These are phyloP conservation scores for Lepisosteus osseus DNA, from an alignment of 2,113 vertebrate species.

Conservation along the genomic window DNA sequence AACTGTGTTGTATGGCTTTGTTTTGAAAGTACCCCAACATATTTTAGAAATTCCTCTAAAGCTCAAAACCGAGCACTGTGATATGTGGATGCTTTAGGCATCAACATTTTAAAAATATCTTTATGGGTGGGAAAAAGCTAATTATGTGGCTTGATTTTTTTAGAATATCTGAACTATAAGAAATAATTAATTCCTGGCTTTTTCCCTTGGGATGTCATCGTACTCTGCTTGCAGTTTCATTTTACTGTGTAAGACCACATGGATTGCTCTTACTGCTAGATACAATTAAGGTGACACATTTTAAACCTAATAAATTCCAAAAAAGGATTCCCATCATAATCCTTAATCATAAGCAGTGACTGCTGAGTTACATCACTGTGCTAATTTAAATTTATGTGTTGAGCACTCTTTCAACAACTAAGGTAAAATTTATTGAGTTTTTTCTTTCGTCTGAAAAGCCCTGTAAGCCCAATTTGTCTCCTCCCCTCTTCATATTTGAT, in stretches of 20 bases:
- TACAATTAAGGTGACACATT: neutral
- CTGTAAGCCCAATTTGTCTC: neutral
- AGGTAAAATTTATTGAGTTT: neutral
- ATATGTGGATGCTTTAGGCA: slow-evolving; percentile 9
- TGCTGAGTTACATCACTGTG: neutral
- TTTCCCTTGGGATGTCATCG: slow-evolving; percentile 27
- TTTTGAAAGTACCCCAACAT: neutral
- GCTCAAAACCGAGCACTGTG: neutral
- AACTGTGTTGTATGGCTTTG: neutral
- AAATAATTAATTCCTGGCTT: neutral
- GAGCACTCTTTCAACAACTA: neutral
- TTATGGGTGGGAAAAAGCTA: slow-evolving; percentile 7
- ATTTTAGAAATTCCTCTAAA: neutral
- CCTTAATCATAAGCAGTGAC: neutral
- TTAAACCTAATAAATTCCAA: neutral
- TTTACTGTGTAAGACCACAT: neutral
- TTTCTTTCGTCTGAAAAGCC: neutral
- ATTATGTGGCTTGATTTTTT: neutral
- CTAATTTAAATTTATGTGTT: neutral
- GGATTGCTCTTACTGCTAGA: neutral
- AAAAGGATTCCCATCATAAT: neutral
- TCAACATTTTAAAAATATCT: slow-evolving; percentile 22
- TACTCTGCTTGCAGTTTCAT: neutral
- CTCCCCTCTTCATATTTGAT: neutral
- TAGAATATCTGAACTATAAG: neutral